These are phyloP conservation scores for Cephus runcator DNA, from an alignment of 2,888 invertebrate genomes.

Conservation along the genomic window DNA sequence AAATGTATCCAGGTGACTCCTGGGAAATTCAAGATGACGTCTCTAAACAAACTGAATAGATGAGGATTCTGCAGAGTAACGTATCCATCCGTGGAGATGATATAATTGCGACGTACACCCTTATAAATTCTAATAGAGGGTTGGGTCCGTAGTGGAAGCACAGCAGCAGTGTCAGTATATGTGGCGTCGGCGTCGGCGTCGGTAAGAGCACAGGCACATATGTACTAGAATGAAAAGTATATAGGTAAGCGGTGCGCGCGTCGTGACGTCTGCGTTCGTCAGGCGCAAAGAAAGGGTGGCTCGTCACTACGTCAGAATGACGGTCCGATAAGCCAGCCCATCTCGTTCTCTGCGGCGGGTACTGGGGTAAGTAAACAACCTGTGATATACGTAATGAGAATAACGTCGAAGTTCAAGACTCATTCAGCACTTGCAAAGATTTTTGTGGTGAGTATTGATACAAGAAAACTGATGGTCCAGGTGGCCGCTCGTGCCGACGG, in stretches of 20 bases:
- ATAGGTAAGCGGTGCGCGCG: background rate
- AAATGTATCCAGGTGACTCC: background rate
- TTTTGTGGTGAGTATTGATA: conserved; percentile 8
- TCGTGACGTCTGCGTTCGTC: conserved; percentile 5
- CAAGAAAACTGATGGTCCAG: conserved; percentile 15
- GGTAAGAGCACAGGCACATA: background rate
- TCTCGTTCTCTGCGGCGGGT: conserved; percentile 24
- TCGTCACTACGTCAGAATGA: conserved; percentile 47
- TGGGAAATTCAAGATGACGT: background rate
- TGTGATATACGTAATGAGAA: background rate
- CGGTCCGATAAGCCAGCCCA: conserved; percentile 40
- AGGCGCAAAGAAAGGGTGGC: background rate
- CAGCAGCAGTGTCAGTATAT: background rate
- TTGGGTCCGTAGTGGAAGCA: background rate
- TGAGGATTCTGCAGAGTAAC: background rate
- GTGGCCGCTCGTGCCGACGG: conserved; percentile 26
- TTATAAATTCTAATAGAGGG: background rate
- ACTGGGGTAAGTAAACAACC: background rate
- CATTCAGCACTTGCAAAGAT: background rate
- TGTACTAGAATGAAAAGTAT: background rate
- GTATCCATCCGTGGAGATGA: background rate
- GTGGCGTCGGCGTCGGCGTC: background rate
- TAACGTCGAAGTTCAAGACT: background rate
- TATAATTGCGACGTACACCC: background rate
- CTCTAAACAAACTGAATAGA: background rate